Conservation (phyloP, 53 echinoderm and acorn worm species). For the Patiria pectinifera region DNA sequence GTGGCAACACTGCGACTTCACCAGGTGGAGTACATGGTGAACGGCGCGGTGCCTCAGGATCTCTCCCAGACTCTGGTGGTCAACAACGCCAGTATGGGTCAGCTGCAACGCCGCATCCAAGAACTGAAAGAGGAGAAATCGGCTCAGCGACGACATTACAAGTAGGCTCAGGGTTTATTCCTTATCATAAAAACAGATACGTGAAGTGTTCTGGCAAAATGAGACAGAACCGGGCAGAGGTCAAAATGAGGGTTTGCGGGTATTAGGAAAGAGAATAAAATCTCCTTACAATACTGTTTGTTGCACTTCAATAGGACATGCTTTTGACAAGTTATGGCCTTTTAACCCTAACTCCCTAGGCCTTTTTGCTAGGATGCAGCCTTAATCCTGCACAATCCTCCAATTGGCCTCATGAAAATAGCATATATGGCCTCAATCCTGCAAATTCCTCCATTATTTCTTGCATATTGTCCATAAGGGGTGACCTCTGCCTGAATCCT, state of each 20-base stretch:
- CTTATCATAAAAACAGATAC: too few relatives aligned
- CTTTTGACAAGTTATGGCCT: too few relatives aligned
- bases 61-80: constrained; percentile 84
- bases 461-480: too few relatives aligned
- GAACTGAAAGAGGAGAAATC: constrained; percentile 94
- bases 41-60: constrained; percentile 88
- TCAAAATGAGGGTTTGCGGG: background rate
- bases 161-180: constrained; percentile 63
- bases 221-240: background rate
- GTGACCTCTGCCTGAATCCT: too few relatives aligned
- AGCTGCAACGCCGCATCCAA: constrained; percentile 84
- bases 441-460: too few relatives aligned
- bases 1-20: constrained; percentile 88
- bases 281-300: background rate
- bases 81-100: constrained; percentile 78
- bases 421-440: too few relatives aligned
- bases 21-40: constrained; percentile 95
- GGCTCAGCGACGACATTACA: constrained; percentile 92
- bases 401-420: too few relatives aligned
- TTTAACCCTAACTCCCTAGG: too few relatives aligned
- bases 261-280: background rate
- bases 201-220: background rate
- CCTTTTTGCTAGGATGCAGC: too few relatives aligned
- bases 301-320: too few relatives aligned
- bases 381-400: too few relatives aligned